Conservation (phyloP, 2,888 invertebrate genomes). For the Drosophila cognata region DNA sequence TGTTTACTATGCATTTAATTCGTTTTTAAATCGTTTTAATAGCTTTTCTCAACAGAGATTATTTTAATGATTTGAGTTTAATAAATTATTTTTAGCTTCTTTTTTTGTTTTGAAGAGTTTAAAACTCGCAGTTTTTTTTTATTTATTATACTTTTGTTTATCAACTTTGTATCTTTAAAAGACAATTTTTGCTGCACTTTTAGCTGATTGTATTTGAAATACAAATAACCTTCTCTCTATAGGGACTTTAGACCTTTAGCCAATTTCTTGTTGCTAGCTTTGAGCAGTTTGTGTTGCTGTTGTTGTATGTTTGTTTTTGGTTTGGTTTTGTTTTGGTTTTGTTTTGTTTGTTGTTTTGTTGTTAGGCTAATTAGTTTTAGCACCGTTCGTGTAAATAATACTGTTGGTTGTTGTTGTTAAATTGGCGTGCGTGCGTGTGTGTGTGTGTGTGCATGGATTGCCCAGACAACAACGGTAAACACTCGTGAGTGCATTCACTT, state of each 20-base stretch:
- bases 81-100: background rate
- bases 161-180: conserved; percentile 23
- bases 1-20: conserved; percentile 28
- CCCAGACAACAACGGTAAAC: conserved; percentile 41
- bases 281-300: conserved; percentile 30
- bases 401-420: conserved; percentile 28
- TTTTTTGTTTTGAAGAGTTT: conserved; percentile 17
- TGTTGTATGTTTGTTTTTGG: conserved; percentile 6
- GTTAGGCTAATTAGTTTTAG: conserved; percentile 19
- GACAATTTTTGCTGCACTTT: conserved; percentile 11
- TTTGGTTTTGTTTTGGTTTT: background rate
- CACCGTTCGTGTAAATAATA: conserved; percentile 45
- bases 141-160: background rate
- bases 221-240: conserved; percentile 15
- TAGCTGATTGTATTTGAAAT: conserved; percentile 33
- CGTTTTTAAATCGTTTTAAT: conserved; percentile 8
- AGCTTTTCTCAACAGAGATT: conserved; percentile 27
- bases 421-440: background rate
- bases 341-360: conserved; percentile 3
- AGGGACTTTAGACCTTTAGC: conserved; percentile 38
- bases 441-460: conserved; percentile 8
- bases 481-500: conserved; percentile 33
- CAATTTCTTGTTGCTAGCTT: conserved; percentile 34
- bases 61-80: conserved; percentile 1
- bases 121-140: conserved; percentile 15